Evolutionary conservation across 2,797 vertebrate species (phyloP), one percentile per base, ranked within the genome.

Genomic region (Crossoptilon crossoptilon): DNA sequence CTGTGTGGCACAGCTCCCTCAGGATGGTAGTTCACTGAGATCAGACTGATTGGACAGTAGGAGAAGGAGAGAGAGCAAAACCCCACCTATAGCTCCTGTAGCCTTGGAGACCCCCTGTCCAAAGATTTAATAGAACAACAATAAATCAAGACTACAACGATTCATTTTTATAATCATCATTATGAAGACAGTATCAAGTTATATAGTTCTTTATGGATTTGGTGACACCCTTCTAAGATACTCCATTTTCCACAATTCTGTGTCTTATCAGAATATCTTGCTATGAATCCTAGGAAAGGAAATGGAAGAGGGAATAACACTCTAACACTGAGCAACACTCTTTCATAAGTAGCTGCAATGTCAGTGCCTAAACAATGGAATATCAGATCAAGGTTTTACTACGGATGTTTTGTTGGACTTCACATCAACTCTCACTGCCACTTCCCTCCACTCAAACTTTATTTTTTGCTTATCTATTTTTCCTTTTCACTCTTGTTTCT

Each of bases 141-240:
- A 53, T 71, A 94, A 84, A 6, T 62, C 60, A 64, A 83, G 31
- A 46, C 21, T 69, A 29, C 39, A 3, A 24, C 4, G 29, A 91
- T 69, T 63, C 9, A 39, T 68, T 89, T 91, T 55, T 83, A 9
- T 43, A 71, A 74, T 29, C 12, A n/a, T 46, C 9, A 55, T 80
- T 93, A 85, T 92, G 84, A 68, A 78, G 33, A 75, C 39, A 84
- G 37, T 22, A 91, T 78, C 69, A 58, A 84, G 44, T 80, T 67
- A 59, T 11, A 43, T 5, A 67, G 37, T 43, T 93, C n/a, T 49
- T 75, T 66, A 71, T 62, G 79, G 83, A 91, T 58, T 22, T 3
- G 1, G 6, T 8, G 46, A 77, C 48, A 31, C 15, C 46, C 13
- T 78, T 91, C 43, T 69, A 74, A 81, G 85, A 91, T 84, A 80